phyloP scores from a whole-genome alignment of 2,797 vertebrate genomes.

The Pseudochromis fuscus region DNA sequence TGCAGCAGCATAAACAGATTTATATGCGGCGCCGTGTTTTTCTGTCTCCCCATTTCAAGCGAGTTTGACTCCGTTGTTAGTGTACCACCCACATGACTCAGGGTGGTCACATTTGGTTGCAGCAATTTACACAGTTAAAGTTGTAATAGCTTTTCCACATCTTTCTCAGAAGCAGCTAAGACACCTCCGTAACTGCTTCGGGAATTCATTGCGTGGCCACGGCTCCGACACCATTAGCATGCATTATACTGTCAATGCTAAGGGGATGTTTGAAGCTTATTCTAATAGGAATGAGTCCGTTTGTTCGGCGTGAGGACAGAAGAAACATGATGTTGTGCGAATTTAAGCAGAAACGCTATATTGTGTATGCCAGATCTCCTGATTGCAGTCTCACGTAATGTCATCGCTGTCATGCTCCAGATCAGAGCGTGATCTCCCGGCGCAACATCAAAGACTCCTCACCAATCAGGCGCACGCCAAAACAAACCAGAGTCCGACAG shows the following conservation, averaged over 20 bases:
- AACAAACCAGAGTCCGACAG: constrained; percentile 45
- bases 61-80: constrained; percentile 56
- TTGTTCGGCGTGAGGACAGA: constrained; percentile 51
- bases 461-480: constrained; percentile 44
- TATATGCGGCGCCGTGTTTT: constrained; percentile 53
- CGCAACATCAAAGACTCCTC: constrained; percentile 71
- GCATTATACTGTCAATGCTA: constrained; percentile 68
- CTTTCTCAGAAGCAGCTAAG: constrained; percentile 62
- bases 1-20: constrained; percentile 47
- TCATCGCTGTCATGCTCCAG: constrained; percentile 62
- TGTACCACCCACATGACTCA: constrained; percentile 51
- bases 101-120: constrained; percentile 69
- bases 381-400: constrained; percentile 50
- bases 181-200: constrained; percentile 74
- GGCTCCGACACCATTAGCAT: constrained; percentile 58
- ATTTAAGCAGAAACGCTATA: constrained; percentile 26
- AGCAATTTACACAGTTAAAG: constrained; percentile 73
- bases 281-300: constrained; percentile 66
- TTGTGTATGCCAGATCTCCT: constrained; percentile 41
- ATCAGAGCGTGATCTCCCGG: constrained; percentile 69
- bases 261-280: constrained; percentile 61
- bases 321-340: constrained; percentile 35
- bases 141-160: constrained; percentile 72
- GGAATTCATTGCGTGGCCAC: constrained; percentile 47
- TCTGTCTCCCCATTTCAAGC: constrained; percentile 51